phyloP scores from a whole-genome alignment of 2,888 invertebrate genomes.

The Caenorhabditis sp. region DNA sequence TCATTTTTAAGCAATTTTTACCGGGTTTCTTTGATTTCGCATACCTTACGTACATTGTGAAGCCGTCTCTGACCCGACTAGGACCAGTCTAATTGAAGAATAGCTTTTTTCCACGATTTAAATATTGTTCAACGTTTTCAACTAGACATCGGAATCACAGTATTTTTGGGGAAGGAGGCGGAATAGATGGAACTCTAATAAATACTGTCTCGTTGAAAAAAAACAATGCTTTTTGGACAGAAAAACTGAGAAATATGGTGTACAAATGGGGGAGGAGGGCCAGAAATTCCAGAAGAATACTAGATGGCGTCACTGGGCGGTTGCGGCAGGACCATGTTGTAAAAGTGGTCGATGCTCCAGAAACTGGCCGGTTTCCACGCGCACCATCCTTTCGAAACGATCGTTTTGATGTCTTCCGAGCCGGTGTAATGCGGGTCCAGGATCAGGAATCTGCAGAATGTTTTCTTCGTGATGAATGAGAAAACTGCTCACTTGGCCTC shows the following conservation, averaged over 20 bases:
- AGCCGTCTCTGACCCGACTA: no score
- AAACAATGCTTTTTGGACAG: neutral
- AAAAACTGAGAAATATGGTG: neutral
- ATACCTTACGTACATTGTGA: no score
- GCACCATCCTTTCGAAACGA: conserved; percentile 83
- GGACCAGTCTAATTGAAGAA: no score
- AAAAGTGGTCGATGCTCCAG: conserved; percentile 93
- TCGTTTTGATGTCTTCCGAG: conserved; percentile 67
- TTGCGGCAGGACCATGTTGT: conserved; percentile 95
- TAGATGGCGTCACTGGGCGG: conserved; percentile 63
- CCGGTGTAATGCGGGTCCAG: conserved; percentile 97
- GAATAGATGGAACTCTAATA: neutral
- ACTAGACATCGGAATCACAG: neutral
- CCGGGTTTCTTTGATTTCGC: no score
- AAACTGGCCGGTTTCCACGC: conserved; percentile 95
- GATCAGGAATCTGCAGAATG: conserved; percentile 87
- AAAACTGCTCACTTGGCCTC: conserved; percentile 84
- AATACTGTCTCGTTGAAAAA: neutral
- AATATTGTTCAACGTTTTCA: no score
- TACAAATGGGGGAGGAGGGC: no score
- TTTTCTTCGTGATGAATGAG: conserved; percentile 85
- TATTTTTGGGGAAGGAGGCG: neutral
- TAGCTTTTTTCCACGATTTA: no score
- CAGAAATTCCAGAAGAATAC: conserved; percentile 8
- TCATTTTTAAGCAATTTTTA: no score